A percentile compares a stretch with the other conserved stretches of the same genome.
These are phyloP conservation scores for Sebastiscus albofasciatus DNA, from an alignment of 2,797 vertebrate species.

Conservation along the genomic window DNA sequence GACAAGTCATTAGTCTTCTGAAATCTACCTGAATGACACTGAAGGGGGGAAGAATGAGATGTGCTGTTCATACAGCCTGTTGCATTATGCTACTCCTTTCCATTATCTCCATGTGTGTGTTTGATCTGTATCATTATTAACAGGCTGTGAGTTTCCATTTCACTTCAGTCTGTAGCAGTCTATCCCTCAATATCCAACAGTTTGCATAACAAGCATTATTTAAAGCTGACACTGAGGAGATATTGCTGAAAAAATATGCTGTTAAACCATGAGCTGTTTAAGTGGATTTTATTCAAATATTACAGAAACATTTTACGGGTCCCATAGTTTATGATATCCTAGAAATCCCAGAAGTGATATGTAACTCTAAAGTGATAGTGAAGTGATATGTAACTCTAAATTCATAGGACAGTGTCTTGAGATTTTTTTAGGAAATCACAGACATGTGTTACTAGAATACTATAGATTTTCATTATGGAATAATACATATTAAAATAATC, in stretches of 20 bases:
- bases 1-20: background rate
- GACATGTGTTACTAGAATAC: too few species aligned
- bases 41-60: background rate
- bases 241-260: background rate
- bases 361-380: background rate
- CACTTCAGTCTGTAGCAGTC: background rate
- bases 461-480: too few species aligned
- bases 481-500: too few species aligned
- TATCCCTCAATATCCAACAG: background rate
- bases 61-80: background rate
- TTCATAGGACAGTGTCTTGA: background rate
- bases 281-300: background rate
- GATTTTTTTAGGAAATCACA: background rate
- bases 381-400: background rate
- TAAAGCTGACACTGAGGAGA: background rate
- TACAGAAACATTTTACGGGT: background rate
- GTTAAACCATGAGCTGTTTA: background rate
- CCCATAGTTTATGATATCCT: background rate
- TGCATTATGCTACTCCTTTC: background rate
- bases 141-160: background rate
- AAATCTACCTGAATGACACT: background rate
- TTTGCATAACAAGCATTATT: conserved; percentile 6
- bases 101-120: background rate
- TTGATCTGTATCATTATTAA: background rate
- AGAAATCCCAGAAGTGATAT: background rate